Percentiles rank a stretch among this genome's conserved stretches.
phyloP scores from a whole-genome alignment of 2,113 vertebrate species.

The Anolis sagrei region DNA sequence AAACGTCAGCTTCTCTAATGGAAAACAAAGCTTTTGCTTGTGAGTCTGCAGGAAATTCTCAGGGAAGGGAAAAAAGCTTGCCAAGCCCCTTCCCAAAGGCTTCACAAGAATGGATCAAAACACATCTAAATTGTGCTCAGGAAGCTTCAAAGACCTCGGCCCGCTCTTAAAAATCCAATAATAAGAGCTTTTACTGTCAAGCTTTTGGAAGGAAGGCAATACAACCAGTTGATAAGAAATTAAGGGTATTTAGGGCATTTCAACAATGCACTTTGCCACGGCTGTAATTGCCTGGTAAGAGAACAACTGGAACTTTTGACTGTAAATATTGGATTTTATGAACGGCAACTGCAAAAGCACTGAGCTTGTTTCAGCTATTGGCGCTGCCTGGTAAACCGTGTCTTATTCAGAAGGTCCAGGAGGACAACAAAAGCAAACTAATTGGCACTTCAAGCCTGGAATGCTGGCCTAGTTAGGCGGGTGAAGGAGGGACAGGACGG shows the following conservation, averaged over 20 bases:
- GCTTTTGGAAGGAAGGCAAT: background rate
- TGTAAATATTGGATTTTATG: conserved; percentile 19
- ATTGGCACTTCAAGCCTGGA: conserved; percentile 17
- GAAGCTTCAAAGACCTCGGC: background rate
- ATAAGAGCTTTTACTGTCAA: background rate
- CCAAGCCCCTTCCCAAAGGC: background rate
- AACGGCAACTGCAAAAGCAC: background rate
- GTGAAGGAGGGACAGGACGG: background rate
- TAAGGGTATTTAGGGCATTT: background rate
- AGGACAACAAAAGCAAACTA: conserved; percentile 18
- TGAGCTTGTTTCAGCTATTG: background rate
- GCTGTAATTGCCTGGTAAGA: background rate
- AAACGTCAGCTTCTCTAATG: background rate
- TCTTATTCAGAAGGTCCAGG: conserved; percentile 13
- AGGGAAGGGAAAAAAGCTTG: background rate
- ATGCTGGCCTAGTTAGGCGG: conserved; percentile 16
- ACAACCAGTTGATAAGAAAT: background rate
- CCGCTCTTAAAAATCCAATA: background rate
- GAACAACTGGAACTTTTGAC: background rate
- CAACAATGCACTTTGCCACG: background rate
- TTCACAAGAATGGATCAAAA: background rate
- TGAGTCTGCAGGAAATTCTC: background rate
- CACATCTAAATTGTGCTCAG: background rate
- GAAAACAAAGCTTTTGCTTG: conserved; percentile 10
- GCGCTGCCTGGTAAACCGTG: background rate